Conservation (phyloP, 2,888 invertebrate species). For the Xylocampa areola region DNA sequence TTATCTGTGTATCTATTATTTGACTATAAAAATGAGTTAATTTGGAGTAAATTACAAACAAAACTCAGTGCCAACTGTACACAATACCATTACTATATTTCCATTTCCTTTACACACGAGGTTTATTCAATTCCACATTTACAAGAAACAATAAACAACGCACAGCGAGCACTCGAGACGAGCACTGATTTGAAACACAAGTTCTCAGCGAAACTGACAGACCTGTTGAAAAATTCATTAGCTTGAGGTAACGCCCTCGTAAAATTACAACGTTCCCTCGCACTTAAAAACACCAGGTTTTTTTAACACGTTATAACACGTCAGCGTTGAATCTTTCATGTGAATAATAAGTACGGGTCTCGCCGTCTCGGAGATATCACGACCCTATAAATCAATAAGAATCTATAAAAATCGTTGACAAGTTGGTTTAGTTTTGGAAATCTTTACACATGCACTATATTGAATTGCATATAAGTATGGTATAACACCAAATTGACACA, state of each 20-base stretch:
- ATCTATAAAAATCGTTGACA: conserved; percentile 7
- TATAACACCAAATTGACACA: too few species aligned
- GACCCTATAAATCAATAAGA: conserved; percentile 1
- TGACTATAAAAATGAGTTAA: too few species aligned
- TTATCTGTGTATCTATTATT: too few species aligned
- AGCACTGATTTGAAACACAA: conserved; percentile 41
- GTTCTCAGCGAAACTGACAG: conserved; percentile 49
- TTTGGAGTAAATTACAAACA: too few species aligned
- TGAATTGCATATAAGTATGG: not conserved
- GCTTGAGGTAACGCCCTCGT: conserved; percentile 66
- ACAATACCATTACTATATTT: conserved; percentile 1
- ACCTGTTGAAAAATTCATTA: conserved; percentile 63
- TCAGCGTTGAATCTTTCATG: conserved; percentile 81
- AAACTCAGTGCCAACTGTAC: not conserved
- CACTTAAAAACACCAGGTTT: conserved; percentile 65
- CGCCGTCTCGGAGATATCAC: too few species aligned
- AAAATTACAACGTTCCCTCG: conserved; percentile 65
- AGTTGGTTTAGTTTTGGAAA: conserved; percentile 8
- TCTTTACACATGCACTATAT: not conserved
- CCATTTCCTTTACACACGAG: conserved; percentile 10
- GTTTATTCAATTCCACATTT: conserved; percentile 36
- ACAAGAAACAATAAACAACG: conserved; percentile 49
- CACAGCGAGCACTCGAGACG: conserved; percentile 8
- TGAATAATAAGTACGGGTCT: conserved; percentile 65
- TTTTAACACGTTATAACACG: conserved; percentile 71